Conservation (phyloP, 2,113 vertebrate genomes). For the Calypte anna region DNA sequence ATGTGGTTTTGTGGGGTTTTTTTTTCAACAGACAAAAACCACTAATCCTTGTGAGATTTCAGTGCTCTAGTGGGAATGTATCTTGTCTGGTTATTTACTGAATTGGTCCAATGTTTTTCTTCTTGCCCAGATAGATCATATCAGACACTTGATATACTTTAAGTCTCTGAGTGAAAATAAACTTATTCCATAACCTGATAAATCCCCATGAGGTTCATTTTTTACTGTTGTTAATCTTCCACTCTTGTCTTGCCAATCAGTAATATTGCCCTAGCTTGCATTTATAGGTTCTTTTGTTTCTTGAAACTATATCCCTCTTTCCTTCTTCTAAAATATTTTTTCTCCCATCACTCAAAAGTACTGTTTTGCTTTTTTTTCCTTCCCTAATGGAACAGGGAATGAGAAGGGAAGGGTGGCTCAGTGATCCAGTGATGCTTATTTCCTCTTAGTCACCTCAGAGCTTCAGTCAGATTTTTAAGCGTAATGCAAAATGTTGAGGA, state of each 20-base stretch:
- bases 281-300: neutral
- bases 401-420: neutral
- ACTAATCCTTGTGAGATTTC: neutral
- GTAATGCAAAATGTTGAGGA: neutral
- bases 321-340: neutral
- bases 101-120: neutral
- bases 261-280: neutral
- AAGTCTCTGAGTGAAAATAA: neutral
- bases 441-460: neutral
- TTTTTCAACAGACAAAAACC: neutral
- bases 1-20: neutral
- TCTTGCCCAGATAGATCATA: neutral
- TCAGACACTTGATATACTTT: neutral
- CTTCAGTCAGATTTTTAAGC: neutral
- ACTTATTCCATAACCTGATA: neutral
- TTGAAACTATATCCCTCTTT: neutral
- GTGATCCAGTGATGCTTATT: neutral
- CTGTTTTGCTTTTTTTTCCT: neutral
- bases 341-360: neutral
- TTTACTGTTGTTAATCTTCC: neutral
- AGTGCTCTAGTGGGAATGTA: neutral
- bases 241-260: neutral
- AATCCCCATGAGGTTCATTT: neutral
- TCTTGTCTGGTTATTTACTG: neutral
- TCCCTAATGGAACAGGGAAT: neutral